A percentile compares a stretch with the other conserved stretches of the same genome.
Evolutionary conservation across 2,797 vertebrate genomes (phyloP).

Genomic region (Muscicapa striata): DNA sequence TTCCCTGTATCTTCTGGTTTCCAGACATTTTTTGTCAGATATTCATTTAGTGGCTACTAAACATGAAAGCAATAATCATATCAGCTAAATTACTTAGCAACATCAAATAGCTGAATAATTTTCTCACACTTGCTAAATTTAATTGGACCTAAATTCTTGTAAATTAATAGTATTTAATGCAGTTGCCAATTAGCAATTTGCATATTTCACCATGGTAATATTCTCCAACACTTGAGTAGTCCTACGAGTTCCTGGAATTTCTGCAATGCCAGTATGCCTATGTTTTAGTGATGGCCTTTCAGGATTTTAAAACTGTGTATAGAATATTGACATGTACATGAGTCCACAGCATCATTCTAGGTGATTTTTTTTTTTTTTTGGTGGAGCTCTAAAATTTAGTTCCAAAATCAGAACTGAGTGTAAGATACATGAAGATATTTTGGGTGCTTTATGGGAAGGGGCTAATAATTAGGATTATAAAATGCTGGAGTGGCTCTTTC

Average conservation of each 20-base stretch:
- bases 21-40: constrained; percentile 11
- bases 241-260: background rate
- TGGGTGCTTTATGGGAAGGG: background rate
- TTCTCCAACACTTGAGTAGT: background rate
- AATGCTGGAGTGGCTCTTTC: background rate
- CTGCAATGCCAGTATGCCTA: background rate
- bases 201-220: constrained; percentile 8
- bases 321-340: rapidly evolving
- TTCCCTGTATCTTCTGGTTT: background rate
- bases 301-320: background rate
- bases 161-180: constrained; percentile 63
- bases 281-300: background rate
- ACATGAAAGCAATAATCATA: constrained; percentile 65
- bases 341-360: background rate
- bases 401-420: background rate
- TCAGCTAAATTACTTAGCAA: constrained; percentile 66
- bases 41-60: constrained; percentile 49
- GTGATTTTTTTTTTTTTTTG: background rate
- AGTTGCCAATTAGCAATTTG: constrained; percentile 47
- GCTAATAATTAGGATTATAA: background rate
- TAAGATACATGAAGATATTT: background rate
- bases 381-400: background rate
- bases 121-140: constrained; percentile 50
- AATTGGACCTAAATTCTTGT: constrained; percentile 67
- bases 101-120: constrained; percentile 63